A percentile compares a stretch with the other conserved stretches of the same genome.
phyloP scores from a whole-genome alignment of 2,888 invertebrate species.

The Drosophila picticornis region DNA sequence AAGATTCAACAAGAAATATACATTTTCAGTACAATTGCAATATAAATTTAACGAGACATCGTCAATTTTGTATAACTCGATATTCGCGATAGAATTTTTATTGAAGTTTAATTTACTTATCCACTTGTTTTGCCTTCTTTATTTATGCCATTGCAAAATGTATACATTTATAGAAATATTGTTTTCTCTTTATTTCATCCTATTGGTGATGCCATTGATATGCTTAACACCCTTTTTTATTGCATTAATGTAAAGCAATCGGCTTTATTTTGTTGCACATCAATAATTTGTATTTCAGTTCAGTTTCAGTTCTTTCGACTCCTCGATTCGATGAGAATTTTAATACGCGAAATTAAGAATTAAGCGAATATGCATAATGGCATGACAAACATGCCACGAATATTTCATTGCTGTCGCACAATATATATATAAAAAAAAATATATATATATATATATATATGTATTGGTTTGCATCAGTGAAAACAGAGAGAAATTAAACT shows the following conservation, averaged over 20 bases:
- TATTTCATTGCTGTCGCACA: slow-evolving; percentile 43
- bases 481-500: slow-evolving; percentile 14
- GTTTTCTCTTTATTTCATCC: background rate
- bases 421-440: too few relatives aligned
- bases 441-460: too few relatives aligned
- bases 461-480: slow-evolving; percentile 6
- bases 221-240: background rate
- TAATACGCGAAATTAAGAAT: slow-evolving; percentile 12
- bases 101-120: background rate
- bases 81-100: background rate
- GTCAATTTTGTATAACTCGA: background rate
- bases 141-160: background rate
- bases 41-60: background rate
- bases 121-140: background rate
- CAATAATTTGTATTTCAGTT: background rate
- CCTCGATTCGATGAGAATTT: background rate
- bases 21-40: background rate
- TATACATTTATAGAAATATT: too few relatives aligned
- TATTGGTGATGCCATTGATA: background rate
- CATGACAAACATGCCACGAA: slow-evolving; percentile 41
- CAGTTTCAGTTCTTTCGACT: background rate
- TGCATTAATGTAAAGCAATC: background rate
- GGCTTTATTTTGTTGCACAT: background rate
- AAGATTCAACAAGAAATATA: too few relatives aligned
- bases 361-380: slow-evolving; percentile 27